Base-by-base conservation (phyloP, 2,888 invertebrate species). In the Dolichomitus sp. region DNA sequence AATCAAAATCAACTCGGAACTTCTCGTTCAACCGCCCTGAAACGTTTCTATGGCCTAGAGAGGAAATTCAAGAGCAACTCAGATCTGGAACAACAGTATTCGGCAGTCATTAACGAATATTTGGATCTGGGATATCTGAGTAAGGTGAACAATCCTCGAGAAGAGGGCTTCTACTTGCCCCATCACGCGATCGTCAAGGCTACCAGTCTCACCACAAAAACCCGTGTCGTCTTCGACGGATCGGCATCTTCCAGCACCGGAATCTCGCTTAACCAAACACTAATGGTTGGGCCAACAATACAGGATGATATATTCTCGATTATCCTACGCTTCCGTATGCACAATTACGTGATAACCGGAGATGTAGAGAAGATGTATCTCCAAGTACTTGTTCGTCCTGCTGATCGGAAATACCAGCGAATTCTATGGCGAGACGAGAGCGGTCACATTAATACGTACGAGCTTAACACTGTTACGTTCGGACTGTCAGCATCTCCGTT, bases 221-320 rank as follows among this genome's bases (percentile, higher is more conserved):
- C 40, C 0, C 48, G 83, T 14, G 73, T 80, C 0, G 76, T 83
- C 4, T 80, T 80, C 59, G 80, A 80, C 12, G 73, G 75, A n/a
- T 75, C 83, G 1, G 75, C 79, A 30, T 11, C n/a, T 0, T 75
- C 79, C 12, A 75, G 57, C 54, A 54, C 83, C 4, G 78, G 83
- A 1, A n/a, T 57, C 11, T 83, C 84, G 2, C 54, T 84, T 6
- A 84, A 84, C 27, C 52, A 79, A 14, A 63, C 61, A 0, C 11
- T 80, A 4, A 61, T 78, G 72, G 72, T 78, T 0, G 79, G 81
- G 1, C 79, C 78, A n/a, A 79, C 74, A 0, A 78, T 84, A 1
- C 84, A 84, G 17, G 78, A 81, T 11, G 74, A 81, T 5, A 70
- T 83, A 4, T 70, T 84, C 11, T 27, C 74, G 1, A 27, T 76